Evolutionary conservation across 2,888 invertebrate genomes (phyloP), one percentile per base, ranked within the genome.

Genomic region (Adelphocoris suturalis): DNA sequence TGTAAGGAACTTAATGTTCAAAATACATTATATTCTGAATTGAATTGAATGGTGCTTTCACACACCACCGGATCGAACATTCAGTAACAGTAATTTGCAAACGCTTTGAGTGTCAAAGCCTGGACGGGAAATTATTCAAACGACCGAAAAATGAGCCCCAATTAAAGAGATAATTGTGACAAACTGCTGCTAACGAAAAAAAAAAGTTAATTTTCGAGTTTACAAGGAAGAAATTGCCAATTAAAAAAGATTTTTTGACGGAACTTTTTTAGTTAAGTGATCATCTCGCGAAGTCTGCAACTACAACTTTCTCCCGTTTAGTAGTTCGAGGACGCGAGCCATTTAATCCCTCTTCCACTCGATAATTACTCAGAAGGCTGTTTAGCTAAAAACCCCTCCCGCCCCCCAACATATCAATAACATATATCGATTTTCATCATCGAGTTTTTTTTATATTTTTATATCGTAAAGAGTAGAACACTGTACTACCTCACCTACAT

Each of bases 401-500:
- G 68, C 2, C 0, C 23, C 68, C 2, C 68, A 27, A 68, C 68
- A 23, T 19, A 68, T 68, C 68, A 68, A 68, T 68, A 68, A 68
- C 68, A 68, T 68, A 37, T 37, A 68, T 68, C 68, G 68, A 68
- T 68, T 68, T 68, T 68, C 68, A 68, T 68, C 68, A 68, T 68
- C 23, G 23, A 2, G 12, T 19, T 9, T 7, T 68, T 68, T 68
- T 68, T n/a, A n/a, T n/a, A n/a, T n/a, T n/a, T 23, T 68, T 68
- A 4, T 68, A 11, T 52, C 11, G 14, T 7, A 61, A 0, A n/a
- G n/a, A 3, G 16, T 19, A n/a, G 19, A 1, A 19, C 61, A 57
- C 16, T 57, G 4, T 9, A 37, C 1, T 19, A 68, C 68, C 23
- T 23, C 68, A 68, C 68, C 68, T 68, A 23, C 23, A 23, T 68